Evolutionary conservation across 2,113 vertebrate genomes (phyloP), one percentile per base, ranked within the genome.

Genomic region (Holacanthus passer): DNA sequence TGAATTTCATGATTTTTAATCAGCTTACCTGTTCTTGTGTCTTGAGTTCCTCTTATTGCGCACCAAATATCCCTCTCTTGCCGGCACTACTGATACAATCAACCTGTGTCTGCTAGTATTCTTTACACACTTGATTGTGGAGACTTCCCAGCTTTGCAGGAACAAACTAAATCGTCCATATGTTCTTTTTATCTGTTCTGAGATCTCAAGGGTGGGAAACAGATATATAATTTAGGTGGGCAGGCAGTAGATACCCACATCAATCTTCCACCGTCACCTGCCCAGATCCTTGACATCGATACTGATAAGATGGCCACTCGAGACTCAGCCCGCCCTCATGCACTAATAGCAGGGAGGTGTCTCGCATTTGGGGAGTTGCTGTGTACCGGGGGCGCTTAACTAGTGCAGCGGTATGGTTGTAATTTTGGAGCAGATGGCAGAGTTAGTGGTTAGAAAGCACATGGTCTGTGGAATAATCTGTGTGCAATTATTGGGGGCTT

Each of bases 361-460:
- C 73, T 52, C 53, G 5, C 55, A 63, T 37, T 37, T 41, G 27
- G 77, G 32, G 64, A 64, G 63, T 8, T 17, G 19, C 31, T 67
- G 67, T 83, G 19, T 13, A 48, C 43, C 10, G 27, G 27, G 56
- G 45, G 48, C 0, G 9, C 37, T 81, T 52, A 76, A 69, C 65
- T 47, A 50, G 20, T 58, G 58, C 62, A 65, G 69, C 2, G 17
- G 8, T 60, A 27, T 59, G 58, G 52, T 47, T 79, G 73, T 70
- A 22, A 86, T 83, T 83, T 74, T 19, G 48, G 73, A 91, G 72
- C 93, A 95, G 92, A 94, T 93, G 93, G 89, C 56, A 62, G 68
- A 91, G 55, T 79, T 88, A 72, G 85, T 82, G 67, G 88, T 90
- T 82, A 86, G 88, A 80, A 76, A 89, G 87, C 87, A 88, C 75